These are phyloP conservation scores for Hyperoplus immaculatus DNA, from an alignment of 2,797 vertebrate genomes.

Conservation along the genomic window DNA sequence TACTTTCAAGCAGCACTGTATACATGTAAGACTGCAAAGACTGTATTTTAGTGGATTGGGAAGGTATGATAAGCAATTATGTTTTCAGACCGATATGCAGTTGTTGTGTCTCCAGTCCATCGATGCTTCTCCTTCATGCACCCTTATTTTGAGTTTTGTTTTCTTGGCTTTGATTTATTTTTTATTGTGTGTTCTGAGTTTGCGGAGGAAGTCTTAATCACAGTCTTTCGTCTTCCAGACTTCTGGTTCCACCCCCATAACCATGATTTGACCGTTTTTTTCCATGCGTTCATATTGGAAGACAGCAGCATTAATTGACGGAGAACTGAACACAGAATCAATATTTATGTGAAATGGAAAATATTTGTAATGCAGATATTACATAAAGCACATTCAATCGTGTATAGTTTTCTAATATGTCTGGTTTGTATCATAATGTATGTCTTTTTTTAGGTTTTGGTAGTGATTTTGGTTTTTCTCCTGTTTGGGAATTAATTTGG, in stretches of 20 bases:
- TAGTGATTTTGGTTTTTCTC: constrained; percentile 52
- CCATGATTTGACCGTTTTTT: constrained; percentile 27
- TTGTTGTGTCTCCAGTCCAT: constrained; percentile 29
- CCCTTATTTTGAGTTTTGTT: background rate
- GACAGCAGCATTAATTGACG: constrained; percentile 38
- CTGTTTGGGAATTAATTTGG: constrained; percentile 68
- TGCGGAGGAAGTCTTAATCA: constrained; percentile 8
- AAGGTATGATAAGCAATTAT: constrained; percentile 44
- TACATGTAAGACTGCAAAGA: constrained; percentile 61
- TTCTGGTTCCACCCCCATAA: background rate
- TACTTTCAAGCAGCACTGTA: constrained; percentile 5
- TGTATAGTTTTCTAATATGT: constrained; percentile 81
- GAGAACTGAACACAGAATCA: constrained; percentile 28
- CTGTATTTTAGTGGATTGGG: constrained; percentile 44
- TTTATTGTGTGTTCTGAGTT: background rate
- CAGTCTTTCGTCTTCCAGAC: background rate
- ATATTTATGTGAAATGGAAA: constrained; percentile 60
- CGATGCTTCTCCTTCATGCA: constrained; percentile 17
- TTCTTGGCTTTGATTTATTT: background rate
- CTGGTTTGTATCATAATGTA: constrained; percentile 74
- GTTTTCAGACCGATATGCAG: constrained; percentile 37
- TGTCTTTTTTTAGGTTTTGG: constrained; percentile 48
- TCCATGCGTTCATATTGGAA: constrained; percentile 22
- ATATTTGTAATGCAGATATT: constrained; percentile 72
- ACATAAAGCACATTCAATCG: constrained; percentile 81